phyloP scores from a whole-genome alignment of 2,113 vertebrate genomes.

The Nematolebias whitei region DNA sequence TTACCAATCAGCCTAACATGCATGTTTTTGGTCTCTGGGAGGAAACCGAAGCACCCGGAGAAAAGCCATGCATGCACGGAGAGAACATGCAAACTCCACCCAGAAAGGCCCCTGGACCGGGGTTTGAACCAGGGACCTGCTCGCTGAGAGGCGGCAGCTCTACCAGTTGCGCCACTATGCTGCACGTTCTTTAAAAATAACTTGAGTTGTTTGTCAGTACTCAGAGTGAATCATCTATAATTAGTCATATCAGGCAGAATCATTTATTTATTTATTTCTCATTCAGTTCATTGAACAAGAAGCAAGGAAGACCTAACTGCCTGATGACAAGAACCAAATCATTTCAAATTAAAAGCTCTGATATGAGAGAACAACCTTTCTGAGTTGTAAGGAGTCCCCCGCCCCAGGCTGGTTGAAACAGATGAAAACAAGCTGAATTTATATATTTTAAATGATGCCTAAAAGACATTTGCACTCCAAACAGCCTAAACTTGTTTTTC shows the following conservation, averaged over 20 bases:
- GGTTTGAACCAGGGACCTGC: no score
- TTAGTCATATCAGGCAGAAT: not conserved
- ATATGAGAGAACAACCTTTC: conserved; percentile 19
- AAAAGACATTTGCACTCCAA: conserved; percentile 36
- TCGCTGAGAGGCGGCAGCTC: no score
- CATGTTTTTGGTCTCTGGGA: no score
- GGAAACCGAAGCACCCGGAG: no score
- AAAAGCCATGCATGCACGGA: no score
- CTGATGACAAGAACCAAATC: conserved; percentile 13
- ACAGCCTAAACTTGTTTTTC: conserved; percentile 48
- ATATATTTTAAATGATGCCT: conserved; percentile 22
- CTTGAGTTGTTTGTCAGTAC: no score
- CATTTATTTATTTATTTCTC: conserved; percentile 2
- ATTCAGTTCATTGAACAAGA: conserved; percentile 6
- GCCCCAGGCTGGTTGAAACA: conserved; percentile 10
- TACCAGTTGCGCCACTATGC: no score
- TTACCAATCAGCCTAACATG: no score
- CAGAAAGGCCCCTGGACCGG: no score
- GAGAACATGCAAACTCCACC: no score
- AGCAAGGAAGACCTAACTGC: not conserved
- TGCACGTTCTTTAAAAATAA: no score
- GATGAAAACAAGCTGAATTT: conserved; percentile 38
- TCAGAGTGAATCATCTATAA: not conserved
- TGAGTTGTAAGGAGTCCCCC: conserved; percentile 1
- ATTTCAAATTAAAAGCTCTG: conserved; percentile 4